phyloP scores from a whole-genome alignment of 2,113 vertebrate genomes.

The Rhinoderma darwinii region DNA sequence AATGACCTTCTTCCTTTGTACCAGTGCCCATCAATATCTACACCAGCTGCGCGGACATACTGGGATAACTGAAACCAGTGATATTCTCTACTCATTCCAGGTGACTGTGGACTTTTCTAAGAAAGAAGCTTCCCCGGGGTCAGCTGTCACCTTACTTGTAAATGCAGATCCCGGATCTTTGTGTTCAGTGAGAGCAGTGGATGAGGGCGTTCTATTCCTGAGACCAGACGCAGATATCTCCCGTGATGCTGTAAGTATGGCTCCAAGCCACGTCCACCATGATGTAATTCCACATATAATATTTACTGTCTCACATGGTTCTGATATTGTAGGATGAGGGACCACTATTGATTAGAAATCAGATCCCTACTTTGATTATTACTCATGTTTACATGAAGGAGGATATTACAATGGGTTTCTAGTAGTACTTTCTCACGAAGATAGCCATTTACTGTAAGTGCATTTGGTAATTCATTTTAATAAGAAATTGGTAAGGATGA shows the following conservation, averaged over 20 bases:
- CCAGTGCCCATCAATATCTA: not conserved
- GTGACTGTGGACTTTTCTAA: slow-evolving; percentile 67
- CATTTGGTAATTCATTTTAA: too few species aligned
- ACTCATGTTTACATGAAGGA: too few species aligned
- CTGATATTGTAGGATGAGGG: too few species aligned
- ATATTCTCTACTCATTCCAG: slow-evolving; percentile 44
- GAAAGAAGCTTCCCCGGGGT: slow-evolving; percentile 69
- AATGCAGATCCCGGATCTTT: slow-evolving; percentile 69
- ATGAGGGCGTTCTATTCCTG: slow-evolving; percentile 74
- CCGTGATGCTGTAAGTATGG: not conserved
- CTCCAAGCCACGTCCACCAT: not conserved
- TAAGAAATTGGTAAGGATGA: not conserved
- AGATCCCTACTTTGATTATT: too few species aligned
- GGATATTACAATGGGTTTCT: too few species aligned
- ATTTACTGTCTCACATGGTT: too few species aligned
- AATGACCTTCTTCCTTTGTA: not conserved
- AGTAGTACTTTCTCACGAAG: too few species aligned
- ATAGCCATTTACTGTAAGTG: too few species aligned
- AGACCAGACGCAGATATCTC: slow-evolving; percentile 67
- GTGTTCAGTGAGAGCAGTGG: slow-evolving; percentile 72
- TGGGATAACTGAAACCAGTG: not conserved
- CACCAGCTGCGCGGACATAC: not conserved
- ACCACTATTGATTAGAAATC: too few species aligned
- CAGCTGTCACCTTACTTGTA: slow-evolving; percentile 64
- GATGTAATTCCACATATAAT: not conserved